phyloP scores from a whole-genome alignment of 2,797 vertebrate genomes.

The Hydrolagus colliei region DNA sequence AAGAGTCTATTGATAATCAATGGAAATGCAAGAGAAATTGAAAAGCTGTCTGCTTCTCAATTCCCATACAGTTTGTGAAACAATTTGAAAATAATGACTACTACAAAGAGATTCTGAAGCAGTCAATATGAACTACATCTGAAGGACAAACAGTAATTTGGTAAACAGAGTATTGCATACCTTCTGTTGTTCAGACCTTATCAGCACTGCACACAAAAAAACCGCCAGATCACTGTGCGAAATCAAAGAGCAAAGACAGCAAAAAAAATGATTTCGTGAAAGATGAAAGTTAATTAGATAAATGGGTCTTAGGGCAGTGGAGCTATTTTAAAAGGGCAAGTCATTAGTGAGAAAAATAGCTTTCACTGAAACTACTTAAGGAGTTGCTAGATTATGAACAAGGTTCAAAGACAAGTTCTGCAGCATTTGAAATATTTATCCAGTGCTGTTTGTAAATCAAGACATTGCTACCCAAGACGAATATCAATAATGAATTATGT shows the following conservation, averaged over 20 bases:
- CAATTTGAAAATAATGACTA: constrained; percentile 97
- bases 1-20: constrained; percentile 94
- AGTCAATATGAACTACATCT: constrained; percentile 83
- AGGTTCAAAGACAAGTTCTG: constrained; percentile 32
- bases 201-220: constrained; percentile 38
- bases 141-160: constrained; percentile 85
- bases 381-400: constrained; percentile 32
- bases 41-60: constrained; percentile 96
- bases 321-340: constrained; percentile 33
- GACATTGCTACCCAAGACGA: constrained; percentile 12
- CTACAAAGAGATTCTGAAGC: constrained; percentile 69
- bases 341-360: constrained; percentile 33
- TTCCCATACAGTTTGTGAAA: constrained; percentile 90
- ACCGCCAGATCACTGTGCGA: constrained; percentile 28
- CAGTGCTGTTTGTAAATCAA: constrained; percentile 29
- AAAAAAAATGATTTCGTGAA: constrained; percentile 32
- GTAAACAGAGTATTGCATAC: constrained; percentile 46
- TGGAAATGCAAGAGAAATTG: constrained; percentile 80
- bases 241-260: constrained; percentile 35
- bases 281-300: constrained; percentile 32
- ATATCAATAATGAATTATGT: constrained; percentile 30
- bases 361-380: constrained; percentile 32
- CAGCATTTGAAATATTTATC: constrained; percentile 32
- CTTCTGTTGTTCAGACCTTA: constrained; percentile 49
- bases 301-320: constrained; percentile 31